These are phyloP conservation scores for Bombus pascuorum DNA, from an alignment of 1,140 invertebrate genomes.

Conservation along the genomic window DNA sequence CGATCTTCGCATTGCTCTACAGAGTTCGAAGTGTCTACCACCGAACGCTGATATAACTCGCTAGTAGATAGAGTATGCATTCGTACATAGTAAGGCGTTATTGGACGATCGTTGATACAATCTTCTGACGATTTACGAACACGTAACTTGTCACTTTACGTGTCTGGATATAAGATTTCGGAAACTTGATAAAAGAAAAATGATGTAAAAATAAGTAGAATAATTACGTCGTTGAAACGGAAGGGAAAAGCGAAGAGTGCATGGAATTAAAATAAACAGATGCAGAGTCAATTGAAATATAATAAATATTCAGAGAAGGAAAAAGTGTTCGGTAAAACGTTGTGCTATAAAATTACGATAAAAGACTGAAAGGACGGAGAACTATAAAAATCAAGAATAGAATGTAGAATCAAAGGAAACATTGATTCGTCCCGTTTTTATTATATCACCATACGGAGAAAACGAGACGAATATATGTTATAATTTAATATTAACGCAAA, in stretches of 20 bases:
- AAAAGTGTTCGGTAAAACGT: background rate
- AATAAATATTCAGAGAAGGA: background rate
- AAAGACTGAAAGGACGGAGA: background rate
- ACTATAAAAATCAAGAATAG: no score
- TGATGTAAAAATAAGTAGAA: background rate
- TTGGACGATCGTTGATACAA: conserved; percentile 43
- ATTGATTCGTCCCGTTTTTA: background rate
- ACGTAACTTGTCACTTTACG: background rate
- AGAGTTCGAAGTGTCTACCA: background rate
- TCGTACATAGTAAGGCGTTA: conserved; percentile 42
- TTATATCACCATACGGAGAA: no score
- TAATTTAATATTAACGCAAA: background rate
- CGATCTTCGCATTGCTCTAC: background rate
- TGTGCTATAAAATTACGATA: no score
- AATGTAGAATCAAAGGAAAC: background rate
- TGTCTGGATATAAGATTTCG: background rate
- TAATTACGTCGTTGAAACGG: background rate
- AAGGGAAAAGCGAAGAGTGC: no score
- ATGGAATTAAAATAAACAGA: no score
- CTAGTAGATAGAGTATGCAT: conserved; percentile 7
- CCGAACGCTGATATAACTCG: conserved; percentile 3
- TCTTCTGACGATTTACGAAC: conserved; percentile 44
- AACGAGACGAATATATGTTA: no score
- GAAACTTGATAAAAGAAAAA: background rate
- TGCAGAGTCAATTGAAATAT: no score